Evolutionary conservation across 30 jellyfish, hydroid and myxozoan genomes (phyloP), one percentile per base, ranked within the genome.

Genomic region (Aurelia sp.): DNA sequence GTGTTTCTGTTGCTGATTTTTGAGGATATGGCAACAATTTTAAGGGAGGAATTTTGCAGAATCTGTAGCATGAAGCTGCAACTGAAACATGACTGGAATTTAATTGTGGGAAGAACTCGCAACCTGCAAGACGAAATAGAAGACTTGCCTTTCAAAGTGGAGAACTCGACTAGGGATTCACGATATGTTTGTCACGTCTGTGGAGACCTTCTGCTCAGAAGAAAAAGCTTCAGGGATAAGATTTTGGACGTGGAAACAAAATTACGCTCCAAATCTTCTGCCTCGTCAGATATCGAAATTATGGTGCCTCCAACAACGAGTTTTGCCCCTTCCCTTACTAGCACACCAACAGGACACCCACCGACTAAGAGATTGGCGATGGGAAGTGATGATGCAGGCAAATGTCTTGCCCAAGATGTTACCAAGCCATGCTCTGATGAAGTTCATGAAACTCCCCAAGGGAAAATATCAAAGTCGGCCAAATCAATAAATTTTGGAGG

Each of bases 251-350:
- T 53, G 65, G 65, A 53, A 53, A 53, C 65, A 53, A 53, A 53
- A 53, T 53, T 53, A 53, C 65, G 19, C 19, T 53, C 65, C 19
- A 53, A 53, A 18, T 53, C 2, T 53, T 53, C 65, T 53, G 2
- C 65, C 65, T 53, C 65, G 65, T 53, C 65, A 53, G 63, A 52
- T 52, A 53, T 53, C 65, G 65, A 13, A 53, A 53, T 53, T 12
- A 2, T 53, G 65, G 65, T 53, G 33, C 33, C 33, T 27, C 2
- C 33, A 27, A 27, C 33, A 27, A 27, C 33, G 33, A 27, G 33
- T 27, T 53, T 53, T 53, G 19, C 65, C 16, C 16, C 16, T 0
- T 13, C 65, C 65, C 65, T 53, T 53, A 53, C 65, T 2, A 53
- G 65, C 2, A 53, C 65, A 53, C 65, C 65, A 53, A 53, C 65